Base-by-base conservation (phyloP, 92 coral and sea anemone species). In the Heteractis magnifica region DNA sequence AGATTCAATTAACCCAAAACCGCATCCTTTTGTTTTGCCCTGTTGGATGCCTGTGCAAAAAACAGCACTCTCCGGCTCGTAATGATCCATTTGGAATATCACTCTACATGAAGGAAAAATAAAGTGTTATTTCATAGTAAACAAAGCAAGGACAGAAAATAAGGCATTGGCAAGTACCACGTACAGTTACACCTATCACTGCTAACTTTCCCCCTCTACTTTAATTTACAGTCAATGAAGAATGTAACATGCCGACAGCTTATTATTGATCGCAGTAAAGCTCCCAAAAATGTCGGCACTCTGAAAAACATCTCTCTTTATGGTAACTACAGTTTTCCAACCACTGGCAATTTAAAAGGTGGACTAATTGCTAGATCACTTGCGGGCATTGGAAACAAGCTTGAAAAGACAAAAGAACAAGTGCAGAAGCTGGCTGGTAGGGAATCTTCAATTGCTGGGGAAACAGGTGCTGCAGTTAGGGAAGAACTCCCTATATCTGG, bases 261-360 rank as follows among this genome's bases (percentile, higher is more conserved):
- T 14, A 12, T 26, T 1, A 84, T 84, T 26, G 71, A 84, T 65
- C 64, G 87, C 5, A 8, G 60, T n/a, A 77, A 77, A 60, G 26
- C 26, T 26, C 5, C 87, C 12, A 52, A 59, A 8, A 84, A 77
- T 76, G 81, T 84, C n/a, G 82, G 87, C 10, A 84, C 87, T 0
- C 44, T 84, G 6, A 84, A 84, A 48, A 82, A 84, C 52, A 84
- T 84, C 12, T 76, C 87, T 77, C 14, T 84, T 60, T 84, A 8
- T 84, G 87, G 56, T 0, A 84, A 52, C 49, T 23, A 58, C 10
- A 11, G 6, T 11, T 85, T 85, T 71, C 88, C 82, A 11, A 20
- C n/a, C 12, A 73, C 65, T 19, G 83, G 88, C 14, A 41, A n/a
- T 11, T 41, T n/a, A 0, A 48, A 20, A 19, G 88, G 83, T 20